These are phyloP conservation scores for Cisticola juncidis DNA, from an alignment of 2,113 vertebrate species.

Conservation along the genomic window DNA sequence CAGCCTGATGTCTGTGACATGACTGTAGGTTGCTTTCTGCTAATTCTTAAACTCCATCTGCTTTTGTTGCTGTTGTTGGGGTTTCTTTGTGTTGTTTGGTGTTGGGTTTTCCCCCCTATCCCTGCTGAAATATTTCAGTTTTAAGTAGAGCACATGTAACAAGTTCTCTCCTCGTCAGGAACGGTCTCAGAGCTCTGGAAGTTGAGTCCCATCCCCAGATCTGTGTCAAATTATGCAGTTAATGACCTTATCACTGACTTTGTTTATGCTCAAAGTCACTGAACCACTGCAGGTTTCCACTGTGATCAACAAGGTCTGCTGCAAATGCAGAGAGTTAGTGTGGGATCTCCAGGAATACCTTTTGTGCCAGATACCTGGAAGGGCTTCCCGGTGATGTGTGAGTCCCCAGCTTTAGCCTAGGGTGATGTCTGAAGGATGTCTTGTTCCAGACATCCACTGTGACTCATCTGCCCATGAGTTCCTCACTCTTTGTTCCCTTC, in stretches of 20 bases:
- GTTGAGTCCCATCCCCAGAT: background rate
- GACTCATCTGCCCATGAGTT: conserved; percentile 2
- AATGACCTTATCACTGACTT: background rate
- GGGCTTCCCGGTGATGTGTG: background rate
- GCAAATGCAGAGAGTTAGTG: background rate
- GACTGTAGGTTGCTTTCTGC: background rate
- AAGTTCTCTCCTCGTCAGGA: accelerated
- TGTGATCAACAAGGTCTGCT: background rate
- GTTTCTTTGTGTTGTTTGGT: background rate
- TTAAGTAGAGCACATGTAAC: background rate
- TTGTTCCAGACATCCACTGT: conserved; percentile 35
- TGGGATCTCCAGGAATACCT: background rate
- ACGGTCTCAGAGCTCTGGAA: background rate
- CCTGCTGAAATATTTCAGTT: background rate
- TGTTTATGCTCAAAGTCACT: background rate
- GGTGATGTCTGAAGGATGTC: conserved; percentile 23
- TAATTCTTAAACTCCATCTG: background rate
- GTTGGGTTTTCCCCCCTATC: background rate
- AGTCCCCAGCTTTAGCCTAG: background rate
- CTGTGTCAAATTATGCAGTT: background rate
- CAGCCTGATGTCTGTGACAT: background rate
- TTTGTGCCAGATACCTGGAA: conserved; percentile 6
- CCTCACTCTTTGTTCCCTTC: background rate
- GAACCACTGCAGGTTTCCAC: background rate
- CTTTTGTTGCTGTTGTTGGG: background rate